A percentile compares a stretch with the other conserved stretches of the same genome.
These are phyloP conservation scores for Nasonia giraulti DNA, from an alignment of 1,140 invertebrate species.

Conservation along the genomic window DNA sequence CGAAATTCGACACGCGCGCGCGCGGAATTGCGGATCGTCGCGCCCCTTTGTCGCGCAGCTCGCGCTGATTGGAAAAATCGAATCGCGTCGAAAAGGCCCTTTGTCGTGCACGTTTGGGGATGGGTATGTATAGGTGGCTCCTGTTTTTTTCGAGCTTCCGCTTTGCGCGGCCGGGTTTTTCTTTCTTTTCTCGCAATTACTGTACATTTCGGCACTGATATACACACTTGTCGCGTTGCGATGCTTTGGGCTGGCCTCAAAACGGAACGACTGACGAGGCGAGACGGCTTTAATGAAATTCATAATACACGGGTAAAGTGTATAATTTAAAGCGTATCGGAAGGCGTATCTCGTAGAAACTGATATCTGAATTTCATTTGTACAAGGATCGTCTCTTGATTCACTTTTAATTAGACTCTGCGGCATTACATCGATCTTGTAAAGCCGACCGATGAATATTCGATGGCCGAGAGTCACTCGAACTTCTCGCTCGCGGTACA, in stretches of 20 bases:
- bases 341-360: not conserved
- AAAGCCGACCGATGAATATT: conserved; percentile 18
- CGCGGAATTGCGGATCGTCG: conserved; percentile 11
- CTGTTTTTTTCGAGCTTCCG: not conserved
- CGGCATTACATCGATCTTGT: not conserved
- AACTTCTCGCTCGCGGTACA: not conserved
- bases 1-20: not conserved
- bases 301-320: too few species aligned
- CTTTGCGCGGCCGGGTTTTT: not conserved
- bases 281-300: too few species aligned
- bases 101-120: not conserved
- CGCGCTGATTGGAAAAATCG: conserved; percentile 42
- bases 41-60: conserved; percentile 27
- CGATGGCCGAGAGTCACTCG: not conserved
- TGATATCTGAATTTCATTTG: not conserved
- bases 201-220: not conserved
- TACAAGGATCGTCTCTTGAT: not conserved
- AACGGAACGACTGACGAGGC: too few species aligned
- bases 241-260: not conserved
- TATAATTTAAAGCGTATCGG: not conserved
- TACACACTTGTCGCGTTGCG: not conserved
- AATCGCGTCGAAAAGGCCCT: conserved; percentile 22
- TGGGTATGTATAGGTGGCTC: not conserved
- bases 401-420: conserved; percentile 8
- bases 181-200: not conserved